Evolutionary conservation across 2,797 vertebrate species (phyloP).

Genomic region (Typhlichthys eigenmanni): DNA sequence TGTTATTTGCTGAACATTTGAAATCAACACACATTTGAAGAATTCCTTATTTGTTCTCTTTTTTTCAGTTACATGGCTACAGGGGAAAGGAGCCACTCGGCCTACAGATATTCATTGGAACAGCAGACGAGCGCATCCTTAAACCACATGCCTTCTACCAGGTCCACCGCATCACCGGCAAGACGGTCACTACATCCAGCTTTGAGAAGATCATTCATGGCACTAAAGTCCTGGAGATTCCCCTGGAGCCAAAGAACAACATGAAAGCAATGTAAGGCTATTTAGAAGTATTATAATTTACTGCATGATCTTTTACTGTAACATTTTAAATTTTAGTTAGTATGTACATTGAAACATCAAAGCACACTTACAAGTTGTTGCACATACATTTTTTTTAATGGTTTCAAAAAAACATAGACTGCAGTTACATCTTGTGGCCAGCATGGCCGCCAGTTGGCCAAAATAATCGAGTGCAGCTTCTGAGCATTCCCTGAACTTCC

Average conservation of each 20-base stretch:
- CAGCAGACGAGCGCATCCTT: slow-evolving; percentile 94
- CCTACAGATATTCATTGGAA: slow-evolving; percentile 98
- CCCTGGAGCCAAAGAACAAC: slow-evolving; percentile 95
- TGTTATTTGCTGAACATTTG: background rate
- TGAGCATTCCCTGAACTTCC: no score
- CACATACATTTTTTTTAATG: no score
- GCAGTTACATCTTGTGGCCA: no score
- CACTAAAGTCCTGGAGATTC: slow-evolving; percentile 97
- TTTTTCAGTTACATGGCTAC: slow-evolving; percentile 89
- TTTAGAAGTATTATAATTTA: background rate
- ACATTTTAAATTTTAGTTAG: no score
- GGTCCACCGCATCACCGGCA: slow-evolving; percentile 98
- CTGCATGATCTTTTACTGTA: no score
- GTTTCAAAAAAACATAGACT: no score
- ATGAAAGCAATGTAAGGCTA: slow-evolving; percentile 94
- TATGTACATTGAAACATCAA: no score
- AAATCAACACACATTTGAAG: no score
- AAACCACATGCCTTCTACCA: slow-evolving; percentile 99
- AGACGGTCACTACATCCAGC: slow-evolving; percentile 97
- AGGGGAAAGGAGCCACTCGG: slow-evolving; percentile 93
- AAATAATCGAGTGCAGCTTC: no score
- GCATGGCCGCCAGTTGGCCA: no score
- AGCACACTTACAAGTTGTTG: no score
- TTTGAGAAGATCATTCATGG: slow-evolving; percentile 91
- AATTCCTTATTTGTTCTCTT: background rate